phyloP scores from a whole-genome alignment of 2,888 invertebrate species.

The Pseudococcus longispinus region DNA sequence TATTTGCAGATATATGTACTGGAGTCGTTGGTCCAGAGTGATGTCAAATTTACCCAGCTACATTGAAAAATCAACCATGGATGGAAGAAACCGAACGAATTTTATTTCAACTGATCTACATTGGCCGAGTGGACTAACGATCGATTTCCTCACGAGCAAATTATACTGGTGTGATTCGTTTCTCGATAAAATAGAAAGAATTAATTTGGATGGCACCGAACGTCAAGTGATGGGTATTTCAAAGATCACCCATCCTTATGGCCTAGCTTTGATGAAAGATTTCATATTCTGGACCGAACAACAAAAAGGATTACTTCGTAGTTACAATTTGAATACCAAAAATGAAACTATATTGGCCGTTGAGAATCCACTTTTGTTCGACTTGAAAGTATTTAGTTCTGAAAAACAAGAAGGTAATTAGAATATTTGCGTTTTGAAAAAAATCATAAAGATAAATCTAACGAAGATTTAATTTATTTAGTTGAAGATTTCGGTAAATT shows the following conservation, averaged over 20 bases:
- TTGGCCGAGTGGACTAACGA: constrained; percentile 80
- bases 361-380: constrained; percentile 72
- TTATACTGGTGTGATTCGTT: constrained; percentile 79
- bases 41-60: constrained; percentile 65
- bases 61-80: constrained; percentile 77
- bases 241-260: constrained; percentile 69
- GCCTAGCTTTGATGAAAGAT: constrained; percentile 71
- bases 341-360: constrained; percentile 65
- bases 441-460: not conserved
- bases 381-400: constrained; percentile 73
- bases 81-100: constrained; percentile 71
- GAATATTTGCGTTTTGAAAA: not conserved
- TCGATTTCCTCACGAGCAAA: constrained; percentile 68
- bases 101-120: constrained; percentile 68
- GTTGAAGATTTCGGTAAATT: not conserved
- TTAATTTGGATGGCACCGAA: constrained; percentile 67
- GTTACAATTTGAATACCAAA: constrained; percentile 65
- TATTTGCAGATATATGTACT: constrained; percentile 71
- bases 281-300: constrained; percentile 76
- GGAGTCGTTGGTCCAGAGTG: constrained; percentile 74
- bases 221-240: constrained; percentile 61
- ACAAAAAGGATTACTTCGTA: constrained; percentile 69
- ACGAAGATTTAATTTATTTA: not conserved
- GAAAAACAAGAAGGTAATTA: constrained; percentile 59
- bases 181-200: constrained; percentile 73